Evolutionary conservation across 1,140 invertebrate species (phyloP), one percentile per base, ranked within the genome.

Genomic region (Cydia amplana): DNA sequence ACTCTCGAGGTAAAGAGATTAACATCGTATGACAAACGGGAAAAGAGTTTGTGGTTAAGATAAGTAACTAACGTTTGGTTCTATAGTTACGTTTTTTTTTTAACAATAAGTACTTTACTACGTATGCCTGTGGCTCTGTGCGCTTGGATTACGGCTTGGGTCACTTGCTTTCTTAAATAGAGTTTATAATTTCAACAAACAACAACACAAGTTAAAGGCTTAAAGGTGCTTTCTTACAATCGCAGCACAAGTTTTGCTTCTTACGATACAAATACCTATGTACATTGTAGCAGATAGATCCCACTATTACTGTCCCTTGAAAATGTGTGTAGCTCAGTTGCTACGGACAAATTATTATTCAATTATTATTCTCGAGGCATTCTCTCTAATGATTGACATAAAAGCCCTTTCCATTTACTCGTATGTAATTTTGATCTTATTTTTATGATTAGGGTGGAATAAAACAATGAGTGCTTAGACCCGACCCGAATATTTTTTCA

Each of bases 381-480:
- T 60, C 55, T 4, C 18, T n/a, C 55, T 4, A 60, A 70, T 65
- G 23, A 70, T 70, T 36, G 65, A 70, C 28, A 32, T n/a, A 40
- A 36, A 28, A 67, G n/a, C 64, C 64, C 65, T 70, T 70, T 70
- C 9, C 65, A 70, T 40, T 70, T 43, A n/a, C n/a, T n/a, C n/a
- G n/a, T n/a, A 70, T 28, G 36, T 36, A 14, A 70, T 40, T 70
- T 36, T 18, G 32, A 70, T 70, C 65, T n/a, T 7, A 18, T 40
- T 70, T 70, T 70, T 70, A 70, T 70, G 65, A 70, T 70, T 18
- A 70, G 65, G 25, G 28, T 32, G 23, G 65, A 70, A 70, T 70
- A 70, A 70, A 70, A 70, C 32, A 67, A 67, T n/a, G 64, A 67
- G 64, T 67, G 64, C 32, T 32, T 55, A 60, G 20, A 60, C 28